These are phyloP conservation scores for Plagiodera versicolora DNA, from an alignment of 2,888 invertebrate genomes.

Conservation along the genomic window DNA sequence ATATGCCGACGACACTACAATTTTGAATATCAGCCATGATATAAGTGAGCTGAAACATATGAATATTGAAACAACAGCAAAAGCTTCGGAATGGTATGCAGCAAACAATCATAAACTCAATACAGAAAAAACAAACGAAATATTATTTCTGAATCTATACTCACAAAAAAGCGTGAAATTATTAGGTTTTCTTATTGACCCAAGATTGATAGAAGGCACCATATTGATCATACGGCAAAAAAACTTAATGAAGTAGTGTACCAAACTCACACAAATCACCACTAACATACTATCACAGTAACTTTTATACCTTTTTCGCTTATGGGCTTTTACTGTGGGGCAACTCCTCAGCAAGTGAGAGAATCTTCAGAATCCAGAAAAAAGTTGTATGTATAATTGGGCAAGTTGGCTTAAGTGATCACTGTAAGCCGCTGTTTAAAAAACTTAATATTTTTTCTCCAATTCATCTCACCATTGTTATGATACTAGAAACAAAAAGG, in stretches of 20 bases:
- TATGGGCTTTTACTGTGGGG: too few species aligned
- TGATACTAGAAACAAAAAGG: not conserved
- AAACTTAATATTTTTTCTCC: not conserved
- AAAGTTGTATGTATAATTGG: too few species aligned
- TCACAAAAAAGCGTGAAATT: not conserved
- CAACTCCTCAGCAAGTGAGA: too few species aligned
- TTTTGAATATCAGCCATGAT: not conserved
- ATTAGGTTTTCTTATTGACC: not conserved
- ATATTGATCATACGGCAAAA: too few species aligned
- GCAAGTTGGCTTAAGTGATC: too few species aligned
- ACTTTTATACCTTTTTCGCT: too few species aligned
- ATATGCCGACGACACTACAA: not conserved
- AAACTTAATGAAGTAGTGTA: not conserved
- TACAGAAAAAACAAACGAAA: not conserved
- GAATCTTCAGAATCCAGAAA: too few species aligned
- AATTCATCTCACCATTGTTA: too few species aligned
- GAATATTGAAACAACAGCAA: not conserved
- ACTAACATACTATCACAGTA: not conserved
- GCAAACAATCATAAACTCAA: not conserved
- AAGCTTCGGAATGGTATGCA: too few species aligned
- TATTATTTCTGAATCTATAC: not conserved
- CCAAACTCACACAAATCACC: not conserved
- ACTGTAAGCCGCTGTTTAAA: not conserved
- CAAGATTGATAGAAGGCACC: too few species aligned
- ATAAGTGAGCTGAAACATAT: not conserved